A percentile compares a stretch with the other conserved stretches of the same genome.
Evolutionary conservation across 2,113 vertebrate species (phyloP).

Genomic region (Arizona elegans): DNA sequence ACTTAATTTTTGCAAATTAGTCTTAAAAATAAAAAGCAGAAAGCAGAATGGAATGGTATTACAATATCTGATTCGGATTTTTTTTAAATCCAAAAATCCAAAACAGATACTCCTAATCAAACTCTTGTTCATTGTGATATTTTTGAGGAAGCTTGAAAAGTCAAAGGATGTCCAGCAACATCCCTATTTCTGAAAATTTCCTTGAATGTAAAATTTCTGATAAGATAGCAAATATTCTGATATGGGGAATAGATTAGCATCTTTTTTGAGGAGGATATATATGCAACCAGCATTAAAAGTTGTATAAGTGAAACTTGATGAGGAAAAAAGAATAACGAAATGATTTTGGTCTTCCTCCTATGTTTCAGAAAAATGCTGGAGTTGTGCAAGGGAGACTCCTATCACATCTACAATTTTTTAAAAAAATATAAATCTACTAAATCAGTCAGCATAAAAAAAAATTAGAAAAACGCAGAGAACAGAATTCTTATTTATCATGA

Average conservation of each 20-base stretch:
- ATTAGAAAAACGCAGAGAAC: background rate
- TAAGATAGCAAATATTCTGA: background rate
- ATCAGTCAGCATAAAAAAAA: background rate
- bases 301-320: background rate
- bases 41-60: background rate
- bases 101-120: background rate
- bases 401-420: background rate
- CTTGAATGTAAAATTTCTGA: background rate
- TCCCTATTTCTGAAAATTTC: background rate
- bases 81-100: background rate
- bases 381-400: background rate
- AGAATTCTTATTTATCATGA: background rate
- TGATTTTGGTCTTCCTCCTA: background rate
- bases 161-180: background rate
- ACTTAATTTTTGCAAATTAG: background rate
- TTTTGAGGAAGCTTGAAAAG: background rate
- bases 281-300: background rate
- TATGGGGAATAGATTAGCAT: background rate
- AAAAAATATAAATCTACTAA: background rate
- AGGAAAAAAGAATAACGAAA: background rate
- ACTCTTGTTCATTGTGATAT: background rate
- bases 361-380: background rate
- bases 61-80: background rate
- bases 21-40: background rate
- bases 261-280: background rate